Evolutionary conservation across 2,888 invertebrate species (phyloP), one percentile per base, ranked within the genome.

Genomic region (Anaspis maculata): DNA sequence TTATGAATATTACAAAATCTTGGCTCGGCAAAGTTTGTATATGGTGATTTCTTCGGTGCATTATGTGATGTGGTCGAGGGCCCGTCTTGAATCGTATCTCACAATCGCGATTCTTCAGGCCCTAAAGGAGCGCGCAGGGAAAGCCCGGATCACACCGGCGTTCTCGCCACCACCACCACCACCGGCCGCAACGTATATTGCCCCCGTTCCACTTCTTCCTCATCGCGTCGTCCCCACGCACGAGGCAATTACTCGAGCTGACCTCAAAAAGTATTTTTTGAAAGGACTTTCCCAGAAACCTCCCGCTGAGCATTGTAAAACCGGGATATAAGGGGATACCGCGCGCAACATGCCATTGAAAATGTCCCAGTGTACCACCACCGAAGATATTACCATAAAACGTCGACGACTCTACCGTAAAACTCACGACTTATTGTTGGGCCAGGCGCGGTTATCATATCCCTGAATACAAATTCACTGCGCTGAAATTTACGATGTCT

Each of bases 1-100:
- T 57, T 57, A 56, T 56, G 54, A 56, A 57, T 56, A 57, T 57
- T 57, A 52, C 52, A 56, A 50, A 54, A 53, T 53, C 51, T 49
- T 40, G 42, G 41, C 46, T 32, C n/a, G 35, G 45, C 39, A 38
- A 48, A 49, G 52, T 53, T 55, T 54, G 54, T 54, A 48, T 51
- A 57, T 52, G 56, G 57, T 54, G 56, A 58, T 58, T 57, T 55
- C 60, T 56, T 57, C 47, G 52, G 52, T 51, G 55, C 53, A 57
- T 57, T 57, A 55, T 58, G 48, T 44, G 50, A 41, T 42, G 47
- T 38, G 39, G 50, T 45, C 47, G 49, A 48, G 49, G 42, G n/a
- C n/a, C n/a, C n/a, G 46, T 40, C 42, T 32, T 60, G 60, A 60
- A 60, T 58, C 57, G 42, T 60, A 60, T 60, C 60, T 54, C 44